Conservation (phyloP, 2,797 vertebrate genomes). For the Cirrhinus mrigala region DNA sequence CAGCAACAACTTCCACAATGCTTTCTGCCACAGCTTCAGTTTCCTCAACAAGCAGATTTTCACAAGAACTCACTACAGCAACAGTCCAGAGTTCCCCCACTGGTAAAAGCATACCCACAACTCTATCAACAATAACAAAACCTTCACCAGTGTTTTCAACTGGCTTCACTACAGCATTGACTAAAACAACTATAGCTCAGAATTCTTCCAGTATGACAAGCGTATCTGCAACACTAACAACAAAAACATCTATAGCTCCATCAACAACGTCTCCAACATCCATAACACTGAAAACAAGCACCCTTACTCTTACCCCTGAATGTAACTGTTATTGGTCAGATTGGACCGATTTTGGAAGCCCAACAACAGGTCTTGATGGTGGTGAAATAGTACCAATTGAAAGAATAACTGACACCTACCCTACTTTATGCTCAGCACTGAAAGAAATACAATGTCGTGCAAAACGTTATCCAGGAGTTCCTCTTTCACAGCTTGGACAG, state of each 20-base stretch:
- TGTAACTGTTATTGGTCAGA: slow-evolving; percentile 15
- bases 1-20: not conserved
- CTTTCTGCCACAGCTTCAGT: not conserved
- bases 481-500: slow-evolving; percentile 44
- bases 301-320: not conserved
- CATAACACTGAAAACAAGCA: not conserved
- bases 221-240: not conserved
- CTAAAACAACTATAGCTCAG: not conserved
- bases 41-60: no score
- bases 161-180: not conserved
- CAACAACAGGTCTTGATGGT: slow-evolving; percentile 55
- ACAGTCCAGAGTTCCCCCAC: no score
- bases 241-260: not conserved
- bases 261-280: not conserved
- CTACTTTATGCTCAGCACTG: not conserved
- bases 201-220: not conserved
- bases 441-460: slow-evolving; percentile 41
- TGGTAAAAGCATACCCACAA: no score
- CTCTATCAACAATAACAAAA: no score
- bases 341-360: slow-evolving; percentile 52
- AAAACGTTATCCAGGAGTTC: slow-evolving; percentile 18
- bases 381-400: slow-evolving; percentile 60
- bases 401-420: slow-evolving; percentile 37
- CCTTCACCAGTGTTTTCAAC: accelerated
- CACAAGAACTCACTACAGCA: no score